Evolutionary conservation across 92 coral and sea anemone genomes (phyloP).

Genomic region (Galaxea fascicularis): DNA sequence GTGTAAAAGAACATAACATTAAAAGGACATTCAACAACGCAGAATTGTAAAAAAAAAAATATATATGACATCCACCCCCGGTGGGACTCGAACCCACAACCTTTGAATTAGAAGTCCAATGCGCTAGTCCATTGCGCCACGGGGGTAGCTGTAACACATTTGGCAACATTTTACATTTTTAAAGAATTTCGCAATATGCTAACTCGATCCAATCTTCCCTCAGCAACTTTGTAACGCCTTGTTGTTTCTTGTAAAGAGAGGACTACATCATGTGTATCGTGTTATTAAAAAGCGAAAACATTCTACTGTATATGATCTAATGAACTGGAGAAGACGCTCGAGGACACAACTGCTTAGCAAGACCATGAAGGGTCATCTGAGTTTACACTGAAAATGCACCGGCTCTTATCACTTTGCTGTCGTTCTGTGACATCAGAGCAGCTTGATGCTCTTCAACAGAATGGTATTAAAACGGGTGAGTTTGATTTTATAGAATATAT

Average conservation of each 20-base stretch:
- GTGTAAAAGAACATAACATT: too few species aligned
- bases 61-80: constrained; percentile 73
- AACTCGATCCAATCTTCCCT: too few species aligned
- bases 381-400: neutral
- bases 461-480: constrained; percentile 39
- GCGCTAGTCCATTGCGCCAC: constrained; percentile 96
- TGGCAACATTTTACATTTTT: too few species aligned
- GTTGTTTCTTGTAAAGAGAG: too few species aligned
- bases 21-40: too few species aligned
- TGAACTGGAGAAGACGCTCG: neutral
- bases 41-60: too few species aligned
- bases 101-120: constrained; percentile 96
- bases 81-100: constrained; percentile 99
- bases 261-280: too few species aligned
- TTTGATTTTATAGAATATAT: neutral
- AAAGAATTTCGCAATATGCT: too few species aligned
- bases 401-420: neutral
- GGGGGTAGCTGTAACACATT: constrained; percentile 6
- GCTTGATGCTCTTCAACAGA: constrained; percentile 4
- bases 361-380: neutral
- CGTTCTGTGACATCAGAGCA: neutral
- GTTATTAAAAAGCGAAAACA: too few species aligned
- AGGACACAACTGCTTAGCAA: neutral
- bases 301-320: too few species aligned
- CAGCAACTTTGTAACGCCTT: too few species aligned